These are phyloP conservation scores for Steatornis caripensis DNA, from an alignment of 2,113 vertebrate species.

Conservation along the genomic window DNA sequence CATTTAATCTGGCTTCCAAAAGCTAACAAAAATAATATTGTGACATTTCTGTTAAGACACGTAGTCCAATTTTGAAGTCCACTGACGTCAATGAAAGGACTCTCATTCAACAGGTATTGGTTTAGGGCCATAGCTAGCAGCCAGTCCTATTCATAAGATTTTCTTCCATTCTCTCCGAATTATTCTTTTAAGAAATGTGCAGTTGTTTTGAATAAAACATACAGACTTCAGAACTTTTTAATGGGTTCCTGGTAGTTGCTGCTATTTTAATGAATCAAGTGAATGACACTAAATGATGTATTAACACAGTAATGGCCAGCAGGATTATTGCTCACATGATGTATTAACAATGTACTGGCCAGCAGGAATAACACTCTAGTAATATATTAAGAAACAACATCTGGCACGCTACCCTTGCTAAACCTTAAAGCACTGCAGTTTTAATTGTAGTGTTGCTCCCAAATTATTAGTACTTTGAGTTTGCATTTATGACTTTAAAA, in stretches of 20 bases:
- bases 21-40: background rate
- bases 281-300: background rate
- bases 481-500: background rate
- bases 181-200: background rate
- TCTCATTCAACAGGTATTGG: background rate
- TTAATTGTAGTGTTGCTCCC: background rate
- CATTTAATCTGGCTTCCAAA: background rate
- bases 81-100: background rate
- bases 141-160: background rate
- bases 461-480: background rate
- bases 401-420: background rate
- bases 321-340: background rate
- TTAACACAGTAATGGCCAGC: background rate
- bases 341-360: background rate
- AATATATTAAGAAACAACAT: slow-evolving; percentile 5
- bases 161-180: background rate
- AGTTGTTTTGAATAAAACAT: background rate
- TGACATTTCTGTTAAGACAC: background rate
- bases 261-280: slow-evolving; percentile 41
- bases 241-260: slow-evolving; percentile 4
- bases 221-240: background rate
- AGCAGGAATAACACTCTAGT: background rate
- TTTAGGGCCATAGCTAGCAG: background rate
- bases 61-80: background rate
- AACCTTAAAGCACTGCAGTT: background rate